Evolutionary conservation across 2,888 invertebrate genomes (phyloP).

Genomic region (Himalopsyche kuldschensis): DNA sequence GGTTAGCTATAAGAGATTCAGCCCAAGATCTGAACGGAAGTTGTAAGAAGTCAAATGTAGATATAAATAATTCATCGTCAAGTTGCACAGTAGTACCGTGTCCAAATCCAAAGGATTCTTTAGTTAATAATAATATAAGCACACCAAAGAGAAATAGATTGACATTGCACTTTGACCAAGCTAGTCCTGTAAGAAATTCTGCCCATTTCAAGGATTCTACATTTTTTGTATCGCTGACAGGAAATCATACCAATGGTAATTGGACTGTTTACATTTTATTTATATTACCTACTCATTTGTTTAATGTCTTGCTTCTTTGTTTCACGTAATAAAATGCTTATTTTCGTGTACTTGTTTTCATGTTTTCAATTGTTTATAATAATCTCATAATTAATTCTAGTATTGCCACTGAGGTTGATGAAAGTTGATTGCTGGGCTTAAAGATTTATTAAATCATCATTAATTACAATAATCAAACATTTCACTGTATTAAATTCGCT

Average conservation of each 20-base stretch:
- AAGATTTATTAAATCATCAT: too few species aligned
- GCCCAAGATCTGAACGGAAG: constrained; percentile 46
- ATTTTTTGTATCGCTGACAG: constrained; percentile 60
- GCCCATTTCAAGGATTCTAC: constrained; percentile 74
- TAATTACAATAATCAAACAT: neutral
- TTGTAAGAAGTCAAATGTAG: constrained; percentile 49
- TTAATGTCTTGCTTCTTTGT: too few species aligned
- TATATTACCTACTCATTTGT: neutral
- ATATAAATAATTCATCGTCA: constrained; percentile 45
- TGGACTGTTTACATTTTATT: neutral
- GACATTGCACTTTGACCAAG: constrained; percentile 74
- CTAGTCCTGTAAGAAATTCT: constrained; percentile 68
- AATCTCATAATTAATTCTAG: too few species aligned
- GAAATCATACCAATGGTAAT: constrained; percentile 43
- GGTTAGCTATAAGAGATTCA: constrained; percentile 57
- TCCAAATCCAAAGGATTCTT: constrained; percentile 46
- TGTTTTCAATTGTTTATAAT: too few species aligned
- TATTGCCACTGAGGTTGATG: too few species aligned
- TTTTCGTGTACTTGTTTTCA: too few species aligned
- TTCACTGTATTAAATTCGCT: neutral
- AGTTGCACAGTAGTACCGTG: constrained; percentile 35
- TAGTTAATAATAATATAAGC: constrained; percentile 46
- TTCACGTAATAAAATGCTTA: too few species aligned
- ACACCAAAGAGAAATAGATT: constrained; percentile 67
- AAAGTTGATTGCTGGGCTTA: too few species aligned